Evolutionary conservation across 2,888 invertebrate genomes (phyloP).

Genomic region (Lithophane ornitopus): DNA sequence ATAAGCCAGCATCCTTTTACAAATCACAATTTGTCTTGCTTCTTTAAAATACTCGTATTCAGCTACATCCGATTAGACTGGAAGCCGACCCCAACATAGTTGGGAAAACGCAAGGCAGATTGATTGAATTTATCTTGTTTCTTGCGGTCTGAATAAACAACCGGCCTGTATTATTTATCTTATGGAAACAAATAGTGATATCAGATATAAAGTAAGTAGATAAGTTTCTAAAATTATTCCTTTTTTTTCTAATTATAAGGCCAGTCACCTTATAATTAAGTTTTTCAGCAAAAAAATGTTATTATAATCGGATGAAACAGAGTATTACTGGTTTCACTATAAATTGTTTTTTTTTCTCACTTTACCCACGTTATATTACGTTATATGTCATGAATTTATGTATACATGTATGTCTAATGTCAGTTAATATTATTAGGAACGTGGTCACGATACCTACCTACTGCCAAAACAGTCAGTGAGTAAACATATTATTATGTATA

Average conservation of each 20-base stretch:
- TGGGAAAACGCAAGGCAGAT: no score
- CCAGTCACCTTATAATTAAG: not conserved
- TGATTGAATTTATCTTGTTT: not conserved
- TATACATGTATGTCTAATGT: not conserved
- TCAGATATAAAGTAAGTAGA: not conserved
- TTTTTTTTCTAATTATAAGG: no score
- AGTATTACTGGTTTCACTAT: not conserved
- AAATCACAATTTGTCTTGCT: not conserved
- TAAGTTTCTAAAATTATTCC: no score
- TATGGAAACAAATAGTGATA: not conserved
- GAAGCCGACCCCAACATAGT: no score
- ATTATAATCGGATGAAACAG: not conserved
- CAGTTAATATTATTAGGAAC: slow-evolving; percentile 3
- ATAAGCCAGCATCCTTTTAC: not conserved
- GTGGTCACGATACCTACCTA: slow-evolving; percentile 9
- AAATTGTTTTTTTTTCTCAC: not conserved
- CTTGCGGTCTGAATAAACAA: not conserved
- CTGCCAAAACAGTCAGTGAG: slow-evolving; percentile 29
- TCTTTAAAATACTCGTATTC: no score
- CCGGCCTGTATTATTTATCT: not conserved
- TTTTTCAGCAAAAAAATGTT: not conserved
- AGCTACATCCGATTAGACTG: no score
- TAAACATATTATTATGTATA: slow-evolving; percentile 37
- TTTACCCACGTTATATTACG: not conserved
- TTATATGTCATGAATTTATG: not conserved